Evolutionary conservation across 2,113 vertebrate species (phyloP), one percentile per base, ranked within the genome.

Genomic region (Delphinapterus leucas): DNA sequence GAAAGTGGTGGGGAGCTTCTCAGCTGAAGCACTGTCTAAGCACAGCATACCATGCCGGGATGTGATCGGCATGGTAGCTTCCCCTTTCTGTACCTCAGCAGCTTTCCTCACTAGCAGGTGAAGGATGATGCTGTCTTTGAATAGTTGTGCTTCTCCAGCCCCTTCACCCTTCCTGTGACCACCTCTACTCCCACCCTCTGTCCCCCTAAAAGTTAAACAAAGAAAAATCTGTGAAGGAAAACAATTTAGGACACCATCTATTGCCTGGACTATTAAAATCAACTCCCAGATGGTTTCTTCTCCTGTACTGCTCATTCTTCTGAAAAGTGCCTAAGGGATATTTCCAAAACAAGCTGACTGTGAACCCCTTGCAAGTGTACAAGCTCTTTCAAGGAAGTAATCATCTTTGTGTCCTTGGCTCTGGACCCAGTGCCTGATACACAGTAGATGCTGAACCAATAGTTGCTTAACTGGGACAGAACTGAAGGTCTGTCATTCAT

Each of bases 271-370:
- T 67, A 36, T 58, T 77, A 36, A 86, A 85, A 44, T 55, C 71
- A 86, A 18, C 77, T 88, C 47, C 61, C 93, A 96, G 67, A 84
- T 76, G 85, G 23, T 8, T 86, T 93, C 55, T 90, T 61, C 41
- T 79, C 31, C 81, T 70, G 41, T 79, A 18, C 58, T 84, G 58
- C 28, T 23, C 28, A 26, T 82, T 95, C 58, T 83, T 88, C 73
- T 79, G 74, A 79, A 96, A 92, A 95, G 49, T 38, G 87, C 95
- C n/a, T 0, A 86, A 89, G 79, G 95, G 55, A 2, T 96, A 95
- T 96, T 97, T 97, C 82, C 92, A 97, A 96, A 97, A 96, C 95
- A 97, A 95, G 91, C 18, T 12, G 67, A 80, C 55, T 23, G 6
- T 25, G 90, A 70, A 28, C 80, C 67, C 36, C 47, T 90, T 79